Conservation (phyloP, 2,113 vertebrate genomes). For the Gymnogyps californianus region DNA sequence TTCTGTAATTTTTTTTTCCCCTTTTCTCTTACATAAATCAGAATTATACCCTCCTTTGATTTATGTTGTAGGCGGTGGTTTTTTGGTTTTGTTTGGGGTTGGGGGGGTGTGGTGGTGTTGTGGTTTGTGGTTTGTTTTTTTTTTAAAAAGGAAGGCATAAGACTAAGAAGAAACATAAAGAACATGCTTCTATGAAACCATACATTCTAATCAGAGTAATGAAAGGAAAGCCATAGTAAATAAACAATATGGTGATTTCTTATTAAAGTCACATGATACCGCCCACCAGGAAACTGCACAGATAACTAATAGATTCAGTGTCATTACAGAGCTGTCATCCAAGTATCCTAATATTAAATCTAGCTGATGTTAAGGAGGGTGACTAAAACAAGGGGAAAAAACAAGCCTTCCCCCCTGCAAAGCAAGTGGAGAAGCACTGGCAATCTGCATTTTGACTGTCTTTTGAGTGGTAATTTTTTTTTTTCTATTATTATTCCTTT, state of each 20-base stretch:
- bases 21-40: background rate
- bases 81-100: background rate
- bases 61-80: background rate
- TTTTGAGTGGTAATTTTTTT: background rate
- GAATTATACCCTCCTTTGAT: background rate
- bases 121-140: background rate
- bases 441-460: background rate
- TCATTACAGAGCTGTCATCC: background rate
- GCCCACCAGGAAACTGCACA: background rate
- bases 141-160: background rate
- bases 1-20: background rate
- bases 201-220: background rate
- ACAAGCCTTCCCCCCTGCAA: background rate
- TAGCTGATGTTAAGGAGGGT: background rate
- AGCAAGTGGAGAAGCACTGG: background rate
- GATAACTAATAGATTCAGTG: background rate
- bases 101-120: too few relatives aligned
- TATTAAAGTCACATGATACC: background rate
- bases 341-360: background rate
- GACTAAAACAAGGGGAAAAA: background rate
- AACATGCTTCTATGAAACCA: background rate
- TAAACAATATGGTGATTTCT: background rate
- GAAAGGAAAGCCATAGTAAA: background rate
- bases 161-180: background rate
- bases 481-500: background rate